Evolutionary conservation across 2,797 vertebrate genomes (phyloP).

Genomic region (Varecia variegata): DNA sequence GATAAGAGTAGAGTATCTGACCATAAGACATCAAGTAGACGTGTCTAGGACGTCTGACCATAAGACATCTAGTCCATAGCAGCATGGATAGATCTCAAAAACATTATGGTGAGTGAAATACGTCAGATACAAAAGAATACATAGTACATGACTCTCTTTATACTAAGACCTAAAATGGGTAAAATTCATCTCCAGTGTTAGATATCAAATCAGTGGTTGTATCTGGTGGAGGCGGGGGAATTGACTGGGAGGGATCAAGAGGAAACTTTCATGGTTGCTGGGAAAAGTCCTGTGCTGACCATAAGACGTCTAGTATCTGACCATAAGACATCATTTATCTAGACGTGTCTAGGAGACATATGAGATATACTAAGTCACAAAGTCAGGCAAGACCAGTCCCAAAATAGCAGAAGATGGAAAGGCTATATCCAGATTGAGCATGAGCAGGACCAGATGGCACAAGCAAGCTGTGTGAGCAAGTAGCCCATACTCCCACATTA

Average conservation of each 20-base stretch:
- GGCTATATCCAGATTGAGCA: not conserved
- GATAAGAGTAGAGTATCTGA: not conserved
- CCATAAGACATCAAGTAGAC: not conserved
- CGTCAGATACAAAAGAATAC: not conserved
- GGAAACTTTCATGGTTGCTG: not conserved
- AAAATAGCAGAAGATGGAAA: not conserved
- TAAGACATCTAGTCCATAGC: no score
- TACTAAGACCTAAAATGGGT: not conserved
- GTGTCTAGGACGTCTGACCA: not conserved
- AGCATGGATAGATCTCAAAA: no score
- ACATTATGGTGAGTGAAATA: no score
- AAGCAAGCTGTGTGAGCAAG: not conserved
- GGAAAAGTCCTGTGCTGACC: not conserved
- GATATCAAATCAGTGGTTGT: not conserved
- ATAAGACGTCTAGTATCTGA: not conserved
- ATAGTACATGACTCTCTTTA: not conserved
- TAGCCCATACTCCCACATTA: not conserved
- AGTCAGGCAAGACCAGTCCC: not conserved
- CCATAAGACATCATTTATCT: not conserved
- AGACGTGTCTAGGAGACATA: not conserved
- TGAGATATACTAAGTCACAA: not conserved
- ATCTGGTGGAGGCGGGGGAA: not conserved
- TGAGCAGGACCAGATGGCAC: not conserved
- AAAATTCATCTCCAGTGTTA: not conserved
- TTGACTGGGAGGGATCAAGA: not conserved